Evolutionary conservation across 2,888 invertebrate genomes (phyloP).

Genomic region (Torymus texanus): DNA sequence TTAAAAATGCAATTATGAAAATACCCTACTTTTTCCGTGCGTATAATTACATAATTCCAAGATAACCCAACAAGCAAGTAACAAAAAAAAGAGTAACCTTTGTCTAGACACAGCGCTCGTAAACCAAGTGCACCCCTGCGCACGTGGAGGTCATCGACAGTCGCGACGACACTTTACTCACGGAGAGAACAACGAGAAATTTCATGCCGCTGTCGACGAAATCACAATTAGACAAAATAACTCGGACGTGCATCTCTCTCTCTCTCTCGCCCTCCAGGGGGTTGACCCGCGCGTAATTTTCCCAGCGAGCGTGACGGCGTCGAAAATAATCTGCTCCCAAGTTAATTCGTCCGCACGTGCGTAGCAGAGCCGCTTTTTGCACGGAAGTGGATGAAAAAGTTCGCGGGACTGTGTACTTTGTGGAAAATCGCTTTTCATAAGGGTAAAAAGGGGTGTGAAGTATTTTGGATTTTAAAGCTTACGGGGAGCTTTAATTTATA

Average conservation of each 20-base stretch:
- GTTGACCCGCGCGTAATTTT: slow-evolving; percentile 33
- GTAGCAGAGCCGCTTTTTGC: slow-evolving; percentile 4
- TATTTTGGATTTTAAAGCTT: no score
- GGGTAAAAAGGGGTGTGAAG: neutral
- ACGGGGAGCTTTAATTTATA: no score
- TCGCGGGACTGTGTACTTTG: slow-evolving; percentile 27
- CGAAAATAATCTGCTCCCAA: slow-evolving; percentile 42
- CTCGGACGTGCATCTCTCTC: slow-evolving; percentile 48
- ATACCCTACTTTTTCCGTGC: no score
- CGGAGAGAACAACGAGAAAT: no score
- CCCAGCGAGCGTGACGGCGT: neutral
- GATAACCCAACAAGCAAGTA: no score
- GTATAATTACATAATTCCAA: no score
- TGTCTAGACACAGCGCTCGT: no score
- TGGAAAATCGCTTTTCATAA: slow-evolving; percentile 22
- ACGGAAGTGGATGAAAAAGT: slow-evolving; percentile 23
- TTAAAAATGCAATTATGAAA: no score
- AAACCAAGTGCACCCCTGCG: no score
- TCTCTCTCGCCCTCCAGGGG: neutral
- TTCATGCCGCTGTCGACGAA: slow-evolving; percentile 21
- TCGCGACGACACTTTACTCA: no score
- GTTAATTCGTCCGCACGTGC: slow-evolving; percentile 31
- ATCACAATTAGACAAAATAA: slow-evolving; percentile 62
- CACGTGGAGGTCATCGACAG: no score
- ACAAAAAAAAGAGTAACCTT: no score